Percentiles rank a stretch among this genome's conserved stretches.
These are phyloP conservation scores for Parascotia fuliginaria DNA, from an alignment of 2,888 invertebrate species.

Conservation along the genomic window DNA sequence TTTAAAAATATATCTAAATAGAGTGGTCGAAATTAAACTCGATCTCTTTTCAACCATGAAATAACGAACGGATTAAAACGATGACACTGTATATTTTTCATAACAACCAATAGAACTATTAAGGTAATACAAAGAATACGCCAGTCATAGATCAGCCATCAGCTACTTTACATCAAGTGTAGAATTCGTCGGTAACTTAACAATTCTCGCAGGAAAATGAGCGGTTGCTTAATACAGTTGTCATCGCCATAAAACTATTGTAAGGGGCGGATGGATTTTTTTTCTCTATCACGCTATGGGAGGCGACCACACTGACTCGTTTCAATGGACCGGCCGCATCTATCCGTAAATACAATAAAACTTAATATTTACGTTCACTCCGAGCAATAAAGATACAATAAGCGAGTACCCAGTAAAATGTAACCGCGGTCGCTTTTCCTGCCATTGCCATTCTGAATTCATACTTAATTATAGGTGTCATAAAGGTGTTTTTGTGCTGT, in stretches of 20 bases:
- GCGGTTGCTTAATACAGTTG: constrained; percentile 72
- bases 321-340: constrained; percentile 63
- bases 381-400: constrained; percentile 79
- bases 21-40: constrained; percentile 37
- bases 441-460: constrained; percentile 12
- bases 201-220: constrained; percentile 58
- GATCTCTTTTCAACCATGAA: constrained; percentile 65
- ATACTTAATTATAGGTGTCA: constrained; percentile 17
- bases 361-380: constrained; percentile 79
- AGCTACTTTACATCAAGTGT: constrained; percentile 66
- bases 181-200: constrained; percentile 76
- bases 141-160: constrained; percentile 79
- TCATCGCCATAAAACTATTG: constrained; percentile 72
- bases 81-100: constrained; percentile 75
- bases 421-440: constrained; percentile 52
- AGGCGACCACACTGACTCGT: constrained; percentile 78
- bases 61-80: constrained; percentile 73
- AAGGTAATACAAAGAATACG: constrained; percentile 57
- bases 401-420: constrained; percentile 71
- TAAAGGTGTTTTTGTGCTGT: constrained; percentile 44
- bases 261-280: constrained; percentile 69
- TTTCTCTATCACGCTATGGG: constrained; percentile 69
- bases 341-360: constrained; percentile 83
- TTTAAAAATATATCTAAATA: constrained; percentile 15
- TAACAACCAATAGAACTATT: constrained; percentile 50